Evolutionary conservation across 2,113 vertebrate genomes (phyloP).

Genomic region (Mastomys coucha): DNA sequence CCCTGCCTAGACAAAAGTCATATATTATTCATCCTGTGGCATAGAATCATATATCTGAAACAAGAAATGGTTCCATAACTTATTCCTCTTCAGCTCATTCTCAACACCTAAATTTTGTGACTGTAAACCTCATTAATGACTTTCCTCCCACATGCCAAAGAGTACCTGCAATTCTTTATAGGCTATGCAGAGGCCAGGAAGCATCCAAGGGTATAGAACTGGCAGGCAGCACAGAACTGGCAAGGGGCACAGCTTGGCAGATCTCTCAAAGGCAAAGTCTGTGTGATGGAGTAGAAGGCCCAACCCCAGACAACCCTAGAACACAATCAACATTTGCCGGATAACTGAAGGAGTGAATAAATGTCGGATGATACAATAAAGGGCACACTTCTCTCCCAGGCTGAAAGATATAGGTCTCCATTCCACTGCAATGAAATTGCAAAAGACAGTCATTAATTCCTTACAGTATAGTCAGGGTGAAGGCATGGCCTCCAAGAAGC

Average conservation of each 20-base stretch:
- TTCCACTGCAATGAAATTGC: too few relatives aligned
- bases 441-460: not conserved
- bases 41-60: accelerated
- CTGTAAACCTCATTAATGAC: not conserved
- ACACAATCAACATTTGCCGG: not conserved
- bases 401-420: not conserved
- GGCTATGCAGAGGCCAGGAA: accelerated
- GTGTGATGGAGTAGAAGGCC: accelerated
- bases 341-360: not conserved
- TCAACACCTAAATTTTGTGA: not conserved
- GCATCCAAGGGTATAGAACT: accelerated
- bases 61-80: accelerated
- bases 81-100: too few relatives aligned
- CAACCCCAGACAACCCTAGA: not conserved
- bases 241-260: not conserved
- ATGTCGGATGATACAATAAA: not conserved
- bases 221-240: not conserved
- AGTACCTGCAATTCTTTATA: not conserved
- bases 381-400: not conserved
- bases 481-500: accelerated
- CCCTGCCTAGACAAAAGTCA: not conserved
- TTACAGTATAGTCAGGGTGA: too few relatives aligned
- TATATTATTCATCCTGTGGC: accelerated
- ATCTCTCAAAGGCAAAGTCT: accelerated
- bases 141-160: not conserved